Conservation (phyloP, 2,797 vertebrate genomes). For the Spatula versicolor region DNA sequence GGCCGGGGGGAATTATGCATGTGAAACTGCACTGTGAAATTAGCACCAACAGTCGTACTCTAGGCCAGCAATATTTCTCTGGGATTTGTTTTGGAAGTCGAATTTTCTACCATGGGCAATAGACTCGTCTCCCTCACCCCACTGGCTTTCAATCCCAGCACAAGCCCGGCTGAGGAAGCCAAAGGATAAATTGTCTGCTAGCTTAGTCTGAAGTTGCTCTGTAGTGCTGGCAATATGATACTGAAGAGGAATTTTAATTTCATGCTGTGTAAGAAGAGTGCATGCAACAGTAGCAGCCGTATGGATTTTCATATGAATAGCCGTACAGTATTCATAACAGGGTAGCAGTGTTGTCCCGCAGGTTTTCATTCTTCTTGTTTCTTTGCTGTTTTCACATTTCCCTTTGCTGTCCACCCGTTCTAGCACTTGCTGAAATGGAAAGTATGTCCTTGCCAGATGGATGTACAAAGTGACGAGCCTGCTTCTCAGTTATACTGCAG, state of each 20-base stretch:
- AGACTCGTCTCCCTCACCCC: slow-evolving; percentile 64
- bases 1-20: slow-evolving; percentile 38
- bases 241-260: slow-evolving; percentile 75
- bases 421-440: slow-evolving; percentile 53
- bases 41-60: slow-evolving; percentile 46
- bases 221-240: slow-evolving; percentile 56
- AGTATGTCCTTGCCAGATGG: slow-evolving; percentile 66
- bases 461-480: slow-evolving; percentile 17
- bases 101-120: slow-evolving; percentile 61
- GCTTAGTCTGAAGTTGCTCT: slow-evolving; percentile 45
- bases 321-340: slow-evolving; percentile 49
- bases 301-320: slow-evolving; percentile 74
- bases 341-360: slow-evolving; percentile 57
- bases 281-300: slow-evolving; percentile 68
- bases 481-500: not conserved
- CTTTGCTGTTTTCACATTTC: slow-evolving; percentile 37
- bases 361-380: slow-evolving; percentile 57
- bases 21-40: slow-evolving; percentile 62
- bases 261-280: slow-evolving; percentile 69
- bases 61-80: slow-evolving; percentile 36
- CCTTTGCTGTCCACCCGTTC: slow-evolving; percentile 40
- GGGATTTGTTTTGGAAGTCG: slow-evolving; percentile 68
- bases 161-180: slow-evolving; percentile 45
- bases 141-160: slow-evolving; percentile 55
- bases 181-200: slow-evolving; percentile 67